phyloP scores from a whole-genome alignment of 2,113 vertebrate genomes.

The Pipa parva region DNA sequence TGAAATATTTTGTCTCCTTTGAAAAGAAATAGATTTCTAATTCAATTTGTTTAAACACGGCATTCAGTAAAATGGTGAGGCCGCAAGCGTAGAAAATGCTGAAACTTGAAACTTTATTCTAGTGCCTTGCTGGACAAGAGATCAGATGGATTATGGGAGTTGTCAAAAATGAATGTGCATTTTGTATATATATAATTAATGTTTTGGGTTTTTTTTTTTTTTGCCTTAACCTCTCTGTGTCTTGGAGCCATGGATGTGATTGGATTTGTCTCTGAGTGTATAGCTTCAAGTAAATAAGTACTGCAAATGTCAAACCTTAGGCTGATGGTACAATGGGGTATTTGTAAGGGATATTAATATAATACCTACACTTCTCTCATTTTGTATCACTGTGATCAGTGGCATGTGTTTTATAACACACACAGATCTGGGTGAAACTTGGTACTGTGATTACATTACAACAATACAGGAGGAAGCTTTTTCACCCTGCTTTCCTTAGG shows the following conservation, averaged over 20 bases:
- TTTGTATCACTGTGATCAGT: not conserved
- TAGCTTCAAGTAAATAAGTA: not conserved
- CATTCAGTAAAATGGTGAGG: constrained; percentile 61
- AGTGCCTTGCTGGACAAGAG: constrained; percentile 83
- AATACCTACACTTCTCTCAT: not conserved
- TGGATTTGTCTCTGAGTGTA: not conserved
- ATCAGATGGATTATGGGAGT: constrained; percentile 28
- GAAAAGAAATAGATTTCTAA: not conserved
- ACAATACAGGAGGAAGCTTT: too few species aligned
- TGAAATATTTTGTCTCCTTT: not conserved
- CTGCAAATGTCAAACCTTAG: not conserved
- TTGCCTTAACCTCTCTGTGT: constrained; percentile 31
- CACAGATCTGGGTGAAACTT: not conserved
- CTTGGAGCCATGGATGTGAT: constrained; percentile 6
- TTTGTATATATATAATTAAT: constrained; percentile 33
- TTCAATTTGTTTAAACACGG: constrained; percentile 41
- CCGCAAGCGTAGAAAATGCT: constrained; percentile 69
- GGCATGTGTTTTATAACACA: not conserved
- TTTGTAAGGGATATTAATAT: not conserved
- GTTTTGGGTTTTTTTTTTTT: too few species aligned
- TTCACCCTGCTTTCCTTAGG: too few species aligned
- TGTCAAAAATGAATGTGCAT: constrained; percentile 27
- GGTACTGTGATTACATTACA: too few species aligned
- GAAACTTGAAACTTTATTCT: constrained; percentile 86
- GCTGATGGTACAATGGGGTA: not conserved